phyloP scores from a whole-genome alignment of 2,888 invertebrate genomes.

The Melangyna quadrimaculata region DNA sequence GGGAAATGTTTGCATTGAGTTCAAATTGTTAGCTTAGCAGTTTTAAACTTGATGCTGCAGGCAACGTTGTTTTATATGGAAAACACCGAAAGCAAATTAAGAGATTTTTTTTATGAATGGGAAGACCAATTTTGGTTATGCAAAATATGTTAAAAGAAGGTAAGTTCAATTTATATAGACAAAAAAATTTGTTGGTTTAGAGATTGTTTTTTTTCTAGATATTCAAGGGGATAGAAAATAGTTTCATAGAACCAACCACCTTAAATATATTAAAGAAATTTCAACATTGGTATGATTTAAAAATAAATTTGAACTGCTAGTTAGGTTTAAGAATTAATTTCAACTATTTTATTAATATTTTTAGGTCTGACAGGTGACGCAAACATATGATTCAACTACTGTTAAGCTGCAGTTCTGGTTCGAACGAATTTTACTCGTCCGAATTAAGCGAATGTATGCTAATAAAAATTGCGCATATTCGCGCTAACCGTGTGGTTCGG shows the following conservation, averaged over 20 bases:
- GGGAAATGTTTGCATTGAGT: slow-evolving; percentile 16
- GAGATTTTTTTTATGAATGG: neutral
- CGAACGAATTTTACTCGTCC: too few species aligned
- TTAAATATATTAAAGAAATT: neutral
- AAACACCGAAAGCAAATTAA: slow-evolving; percentile 14
- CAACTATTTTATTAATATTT: too few species aligned
- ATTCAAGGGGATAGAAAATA: neutral
- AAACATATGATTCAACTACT: too few species aligned
- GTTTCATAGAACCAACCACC: neutral
- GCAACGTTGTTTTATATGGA: neutral
- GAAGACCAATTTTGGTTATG: slow-evolving; percentile 15
- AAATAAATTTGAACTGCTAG: too few species aligned
- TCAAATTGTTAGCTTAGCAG: slow-evolving; percentile 49
- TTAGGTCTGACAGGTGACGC: too few species aligned
- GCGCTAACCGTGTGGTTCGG: too few species aligned
- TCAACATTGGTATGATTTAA: too few species aligned
- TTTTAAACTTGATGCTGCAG: slow-evolving; percentile 31
- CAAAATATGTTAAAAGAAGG: slow-evolving; percentile 23
- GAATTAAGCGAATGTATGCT: too few species aligned
- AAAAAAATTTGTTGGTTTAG: slow-evolving; percentile 9
- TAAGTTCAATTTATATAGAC: neutral
- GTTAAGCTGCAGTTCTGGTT: too few species aligned
- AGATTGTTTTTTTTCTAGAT: neutral
- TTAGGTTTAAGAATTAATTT: neutral
- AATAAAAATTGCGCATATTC: too few species aligned